Conservation (phyloP, 2,113 vertebrate genomes). For the Willisornis vidua region DNA sequence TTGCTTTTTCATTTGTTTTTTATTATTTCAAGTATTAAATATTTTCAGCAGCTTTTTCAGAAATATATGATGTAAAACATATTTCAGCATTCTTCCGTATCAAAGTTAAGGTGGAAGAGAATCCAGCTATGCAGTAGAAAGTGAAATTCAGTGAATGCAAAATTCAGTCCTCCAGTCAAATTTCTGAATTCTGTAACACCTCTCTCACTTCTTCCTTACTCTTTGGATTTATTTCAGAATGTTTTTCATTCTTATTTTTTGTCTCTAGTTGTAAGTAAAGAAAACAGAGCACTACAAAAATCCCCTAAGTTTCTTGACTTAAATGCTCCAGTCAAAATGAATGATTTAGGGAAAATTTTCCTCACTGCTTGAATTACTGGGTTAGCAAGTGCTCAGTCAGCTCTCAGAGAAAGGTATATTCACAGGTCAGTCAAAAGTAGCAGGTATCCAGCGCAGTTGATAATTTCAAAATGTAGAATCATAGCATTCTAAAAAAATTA, state of each 20-base stretch:
- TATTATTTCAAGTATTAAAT: neutral
- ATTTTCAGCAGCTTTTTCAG: neutral
- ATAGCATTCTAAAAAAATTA: neutral
- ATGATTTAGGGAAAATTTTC: neutral
- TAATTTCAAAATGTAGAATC: neutral
- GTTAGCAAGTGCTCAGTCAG: neutral
- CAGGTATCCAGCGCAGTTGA: neutral
- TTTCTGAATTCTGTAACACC: neutral
- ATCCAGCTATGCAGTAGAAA: neutral
- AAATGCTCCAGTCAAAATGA: neutral
- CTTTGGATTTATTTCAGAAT: neutral
- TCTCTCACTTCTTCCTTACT: neutral
- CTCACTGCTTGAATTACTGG: neutral
- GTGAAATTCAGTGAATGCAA: neutral
- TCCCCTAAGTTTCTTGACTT: accelerated
- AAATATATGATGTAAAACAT: neutral
- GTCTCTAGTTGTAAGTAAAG: neutral
- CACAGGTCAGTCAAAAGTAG: neutral
- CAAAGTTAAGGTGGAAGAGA: neutral
- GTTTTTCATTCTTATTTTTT: neutral
- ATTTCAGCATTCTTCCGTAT: neutral
- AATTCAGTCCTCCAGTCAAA: neutral
- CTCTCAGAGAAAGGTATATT: neutral
- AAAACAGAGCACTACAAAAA: neutral
- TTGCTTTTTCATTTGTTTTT: neutral